A percentile compares a stretch with the other conserved stretches of the same genome.
Evolutionary conservation across 2,797 vertebrate genomes (phyloP).

Genomic region (Myripristis jacobus): DNA sequence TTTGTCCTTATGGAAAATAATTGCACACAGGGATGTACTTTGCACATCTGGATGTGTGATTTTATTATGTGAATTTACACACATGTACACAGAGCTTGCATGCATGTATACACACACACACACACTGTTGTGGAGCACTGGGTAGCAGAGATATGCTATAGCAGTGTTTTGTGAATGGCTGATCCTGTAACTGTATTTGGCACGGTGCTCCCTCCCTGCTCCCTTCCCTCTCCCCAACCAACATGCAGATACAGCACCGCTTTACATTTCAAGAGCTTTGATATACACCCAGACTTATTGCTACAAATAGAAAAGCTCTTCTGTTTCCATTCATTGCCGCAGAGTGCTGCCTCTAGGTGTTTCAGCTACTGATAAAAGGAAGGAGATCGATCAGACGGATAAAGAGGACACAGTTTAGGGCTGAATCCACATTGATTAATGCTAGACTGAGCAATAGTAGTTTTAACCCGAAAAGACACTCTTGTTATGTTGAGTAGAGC

Average conservation of each 20-base stretch:
- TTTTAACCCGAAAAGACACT: conserved; percentile 77
- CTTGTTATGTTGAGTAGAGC: conserved; percentile 68
- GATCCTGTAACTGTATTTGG: conserved; percentile 66
- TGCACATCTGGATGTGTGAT: too few species aligned
- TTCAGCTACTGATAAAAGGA: conserved; percentile 25
- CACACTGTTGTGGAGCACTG: neutral
- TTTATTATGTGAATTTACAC: neutral
- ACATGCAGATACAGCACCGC: neutral
- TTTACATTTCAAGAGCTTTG: neutral
- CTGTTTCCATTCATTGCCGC: conserved; percentile 11
- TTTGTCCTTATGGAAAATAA: conserved; percentile 24
- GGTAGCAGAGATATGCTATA: neutral
- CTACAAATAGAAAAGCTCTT: conserved; percentile 12
- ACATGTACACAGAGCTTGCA: neutral
- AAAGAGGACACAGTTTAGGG: conserved; percentile 64
- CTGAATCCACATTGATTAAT: conserved; percentile 63
- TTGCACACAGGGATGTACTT: neutral
- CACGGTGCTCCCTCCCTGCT: conserved; percentile 49
- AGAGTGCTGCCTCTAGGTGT: conserved; percentile 14
- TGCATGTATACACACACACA: conserved; percentile 1
- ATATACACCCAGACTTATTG: neutral
- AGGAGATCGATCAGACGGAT: conserved; percentile 52
- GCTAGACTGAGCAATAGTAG: conserved; percentile 70
- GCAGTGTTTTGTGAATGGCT: conserved; percentile 56
- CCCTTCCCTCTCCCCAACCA: conserved; percentile 1